These are phyloP conservation scores for Phaethornis superciliosus DNA, from an alignment of 2,113 vertebrate genomes.

Conservation along the genomic window DNA sequence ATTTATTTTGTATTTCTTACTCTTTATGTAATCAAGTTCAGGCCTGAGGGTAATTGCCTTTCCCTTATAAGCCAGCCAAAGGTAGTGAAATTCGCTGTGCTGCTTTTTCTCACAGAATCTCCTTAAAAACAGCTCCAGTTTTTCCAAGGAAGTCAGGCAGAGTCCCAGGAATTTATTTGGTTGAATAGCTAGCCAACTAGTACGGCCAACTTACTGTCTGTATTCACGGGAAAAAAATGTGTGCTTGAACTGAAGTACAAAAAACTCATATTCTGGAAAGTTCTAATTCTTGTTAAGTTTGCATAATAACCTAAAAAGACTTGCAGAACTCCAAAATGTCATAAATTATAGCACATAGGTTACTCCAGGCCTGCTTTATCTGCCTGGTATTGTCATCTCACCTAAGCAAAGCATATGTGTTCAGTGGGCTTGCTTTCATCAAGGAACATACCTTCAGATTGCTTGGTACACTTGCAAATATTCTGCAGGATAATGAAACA, in stretches of 20 bases:
- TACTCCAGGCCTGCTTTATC: neutral
- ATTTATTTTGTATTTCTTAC: conserved; percentile 62
- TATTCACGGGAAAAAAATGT: neutral
- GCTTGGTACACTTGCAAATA: neutral
- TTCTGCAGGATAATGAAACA: neutral
- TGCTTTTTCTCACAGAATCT: conserved; percentile 20
- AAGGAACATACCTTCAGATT: neutral
- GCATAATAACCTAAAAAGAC: neutral
- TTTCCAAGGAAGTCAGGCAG: conserved; percentile 33
- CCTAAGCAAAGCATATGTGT: neutral
- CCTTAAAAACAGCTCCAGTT: conserved; percentile 29
- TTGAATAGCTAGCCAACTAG: neutral
- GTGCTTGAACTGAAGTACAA: neutral
- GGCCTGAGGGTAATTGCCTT: conserved; percentile 37
- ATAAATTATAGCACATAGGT: neutral
- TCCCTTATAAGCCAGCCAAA: neutral
- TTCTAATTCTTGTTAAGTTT: conserved; percentile 7
- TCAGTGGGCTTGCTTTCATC: neutral
- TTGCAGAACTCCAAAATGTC: neutral
- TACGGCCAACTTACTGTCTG: neutral
- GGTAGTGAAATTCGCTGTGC: conserved; percentile 10
- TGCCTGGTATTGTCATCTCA: neutral
- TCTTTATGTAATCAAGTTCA: conserved; percentile 43
- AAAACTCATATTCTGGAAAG: neutral
- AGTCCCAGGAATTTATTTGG: conserved; percentile 21